Base-by-base conservation (phyloP, 2,113 vertebrate species). In the Balaeniceps rex region DNA sequence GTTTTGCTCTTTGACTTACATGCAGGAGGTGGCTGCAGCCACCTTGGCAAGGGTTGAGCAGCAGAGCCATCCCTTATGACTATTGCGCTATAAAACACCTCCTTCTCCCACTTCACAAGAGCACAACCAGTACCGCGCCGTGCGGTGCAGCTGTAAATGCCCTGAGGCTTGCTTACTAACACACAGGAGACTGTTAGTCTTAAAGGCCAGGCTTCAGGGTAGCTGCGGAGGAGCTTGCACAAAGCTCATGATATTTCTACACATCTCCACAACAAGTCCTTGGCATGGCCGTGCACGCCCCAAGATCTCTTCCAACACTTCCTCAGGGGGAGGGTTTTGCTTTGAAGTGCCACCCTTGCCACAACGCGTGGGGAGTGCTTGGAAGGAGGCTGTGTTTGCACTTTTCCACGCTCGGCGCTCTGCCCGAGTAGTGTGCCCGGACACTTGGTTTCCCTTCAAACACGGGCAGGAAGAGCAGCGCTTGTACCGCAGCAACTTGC, bases 251-350 rank as follows among this genome's bases (percentile, higher is more conserved):
- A 21, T 23, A 23, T 21, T 55, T 33, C 44, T 60, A 29, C n/a
- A 5, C 47, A 18, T 46, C 36, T 26, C 52, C 2, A 0, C 28
- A 29, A 60, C 21, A 12, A 24, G 12, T 10, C 75, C 63, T 42
- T 8, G 42, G 31, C 61, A 24, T 0, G 0, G 65, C 68, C 4
- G 0, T 1, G 4, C 9, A 1, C 1, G 6, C 34, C 19, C 55
- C 51, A 14, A 23, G 34, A 49, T 7, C 72, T 49, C 54, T 49
- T 38, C 33, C 71, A 77, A 21, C 15, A 3, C 34, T 29, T 29
- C 25, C 28, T 51, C 13, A 4, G 47, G 52, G 12, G 29, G 9
- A 70, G 3, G 44, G 33, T 4, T 61, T 55, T 74, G 54, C n/a
- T 83, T 52, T 21, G 18, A 54, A 21, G 57, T 16, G 51, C 54